Evolutionary conservation across 2,797 vertebrate species (phyloP).

Genomic region (Caiman crocodilus): DNA sequence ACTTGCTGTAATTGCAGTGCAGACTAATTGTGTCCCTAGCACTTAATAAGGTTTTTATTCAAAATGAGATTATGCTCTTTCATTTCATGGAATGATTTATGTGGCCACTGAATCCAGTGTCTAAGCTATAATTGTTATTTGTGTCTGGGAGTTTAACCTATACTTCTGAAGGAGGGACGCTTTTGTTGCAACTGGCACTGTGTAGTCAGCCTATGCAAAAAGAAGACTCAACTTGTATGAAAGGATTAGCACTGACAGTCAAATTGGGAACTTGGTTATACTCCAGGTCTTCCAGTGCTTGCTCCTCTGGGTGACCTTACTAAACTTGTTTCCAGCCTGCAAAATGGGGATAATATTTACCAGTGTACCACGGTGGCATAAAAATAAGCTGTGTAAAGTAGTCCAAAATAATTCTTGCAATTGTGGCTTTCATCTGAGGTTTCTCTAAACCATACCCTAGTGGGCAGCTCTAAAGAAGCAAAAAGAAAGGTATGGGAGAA

Average conservation of each 20-base stretch:
- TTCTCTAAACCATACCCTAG: background rate
- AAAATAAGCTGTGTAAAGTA: background rate
- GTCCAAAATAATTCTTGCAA: background rate
- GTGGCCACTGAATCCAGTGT: background rate
- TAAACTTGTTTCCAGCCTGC: background rate
- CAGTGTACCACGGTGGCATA: background rate
- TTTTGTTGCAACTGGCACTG: background rate
- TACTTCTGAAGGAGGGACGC: background rate
- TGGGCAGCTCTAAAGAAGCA: background rate
- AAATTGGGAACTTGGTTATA: background rate
- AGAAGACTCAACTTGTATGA: conserved; percentile 6
- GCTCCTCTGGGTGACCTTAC: background rate
- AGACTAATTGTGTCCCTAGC: conserved; percentile 10
- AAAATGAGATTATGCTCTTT: background rate
- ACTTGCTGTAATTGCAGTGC: background rate
- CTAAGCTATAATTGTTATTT: background rate
- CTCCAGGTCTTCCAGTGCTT: background rate
- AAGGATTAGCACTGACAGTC: background rate
- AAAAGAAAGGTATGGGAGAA: background rate
- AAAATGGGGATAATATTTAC: background rate
- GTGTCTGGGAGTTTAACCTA: background rate
- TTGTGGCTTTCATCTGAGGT: background rate
- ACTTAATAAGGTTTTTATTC: conserved; percentile 19
- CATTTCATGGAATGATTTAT: background rate
- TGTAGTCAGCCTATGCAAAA: conserved; percentile 9